Conservation (phyloP, 2,797 vertebrate genomes). For the Enteromius mattozi region DNA sequence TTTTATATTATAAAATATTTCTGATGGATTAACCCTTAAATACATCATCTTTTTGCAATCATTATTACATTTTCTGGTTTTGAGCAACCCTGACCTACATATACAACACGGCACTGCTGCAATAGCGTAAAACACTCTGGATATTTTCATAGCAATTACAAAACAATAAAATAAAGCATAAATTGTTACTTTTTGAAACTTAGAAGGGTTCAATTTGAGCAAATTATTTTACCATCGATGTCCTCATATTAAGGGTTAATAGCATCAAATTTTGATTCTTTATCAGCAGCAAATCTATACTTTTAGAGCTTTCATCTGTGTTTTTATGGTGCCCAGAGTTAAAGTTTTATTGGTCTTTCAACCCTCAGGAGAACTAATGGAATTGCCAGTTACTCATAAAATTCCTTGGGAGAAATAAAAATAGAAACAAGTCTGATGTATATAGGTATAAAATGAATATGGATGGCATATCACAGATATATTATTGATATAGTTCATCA, state of each 20-base stretch:
- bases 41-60: too few relatives aligned
- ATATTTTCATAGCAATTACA: background rate
- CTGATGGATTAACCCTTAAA: background rate
- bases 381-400: background rate
- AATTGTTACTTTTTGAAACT: background rate
- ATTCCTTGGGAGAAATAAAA: background rate
- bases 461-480: background rate
- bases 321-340: background rate
- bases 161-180: background rate
- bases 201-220: background rate
- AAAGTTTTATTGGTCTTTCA: background rate
- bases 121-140: too few relatives aligned
- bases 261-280: background rate
- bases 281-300: constrained; percentile 1
- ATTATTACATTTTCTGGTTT: too few relatives aligned
- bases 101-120: too few relatives aligned
- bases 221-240: too few relatives aligned
- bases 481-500: background rate
- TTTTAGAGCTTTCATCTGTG: background rate
- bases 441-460: background rate
- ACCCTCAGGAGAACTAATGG: constrained; percentile 8
- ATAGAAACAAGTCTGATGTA: background rate
- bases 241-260: too few relatives aligned
- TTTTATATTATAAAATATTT: background rate
- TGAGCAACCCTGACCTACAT: too few relatives aligned